phyloP scores from a whole-genome alignment of 2,888 invertebrate species.

The Buathra laborator region DNA sequence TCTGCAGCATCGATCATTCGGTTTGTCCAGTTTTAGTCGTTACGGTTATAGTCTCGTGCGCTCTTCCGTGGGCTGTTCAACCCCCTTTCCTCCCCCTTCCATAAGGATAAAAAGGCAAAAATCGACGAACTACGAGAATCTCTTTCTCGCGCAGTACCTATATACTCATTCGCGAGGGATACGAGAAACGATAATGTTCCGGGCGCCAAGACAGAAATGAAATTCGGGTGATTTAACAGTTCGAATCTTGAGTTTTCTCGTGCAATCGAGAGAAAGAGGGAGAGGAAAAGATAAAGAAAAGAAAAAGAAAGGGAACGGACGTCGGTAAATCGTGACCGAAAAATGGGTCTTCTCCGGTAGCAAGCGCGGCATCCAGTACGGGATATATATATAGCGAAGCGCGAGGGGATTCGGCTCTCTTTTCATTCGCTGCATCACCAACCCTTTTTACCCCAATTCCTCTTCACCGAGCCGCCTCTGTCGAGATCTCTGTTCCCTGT shows the following conservation, averaged over 20 bases:
- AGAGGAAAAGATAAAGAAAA: neutral
- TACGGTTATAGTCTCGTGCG: constrained; percentile 57
- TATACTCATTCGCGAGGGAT: constrained; percentile 65
- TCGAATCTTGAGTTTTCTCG: constrained; percentile 75
- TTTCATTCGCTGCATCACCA: constrained; percentile 53
- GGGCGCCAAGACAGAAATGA: constrained; percentile 79
- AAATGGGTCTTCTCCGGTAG: constrained; percentile 73
- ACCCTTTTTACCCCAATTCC: constrained; percentile 59
- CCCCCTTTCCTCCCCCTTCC: neutral
- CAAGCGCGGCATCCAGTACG: constrained; percentile 9
- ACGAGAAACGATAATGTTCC: constrained; percentile 79
- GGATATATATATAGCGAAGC: constrained; percentile 21
- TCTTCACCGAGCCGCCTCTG: constrained; percentile 32
- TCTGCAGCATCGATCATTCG: constrained; percentile 54
- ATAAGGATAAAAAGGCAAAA: constrained; percentile 12
- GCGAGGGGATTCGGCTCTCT: constrained; percentile 32
- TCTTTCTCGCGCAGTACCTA: constrained; percentile 1
- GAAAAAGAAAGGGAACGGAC: constrained; percentile 66
- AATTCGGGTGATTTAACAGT: constrained; percentile 82
- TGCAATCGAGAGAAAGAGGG: constrained; percentile 71
- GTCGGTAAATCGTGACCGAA: constrained; percentile 76
- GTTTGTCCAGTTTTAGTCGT: constrained; percentile 46
- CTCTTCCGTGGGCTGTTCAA: constrained; percentile 34
- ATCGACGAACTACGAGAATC: constrained; percentile 4
- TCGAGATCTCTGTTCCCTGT: constrained; percentile 29